A percentile compares a stretch with the other conserved stretches of the same genome.
Evolutionary conservation across 2,888 invertebrate genomes (phyloP).

Genomic region (Tenthredo distinguenda): DNA sequence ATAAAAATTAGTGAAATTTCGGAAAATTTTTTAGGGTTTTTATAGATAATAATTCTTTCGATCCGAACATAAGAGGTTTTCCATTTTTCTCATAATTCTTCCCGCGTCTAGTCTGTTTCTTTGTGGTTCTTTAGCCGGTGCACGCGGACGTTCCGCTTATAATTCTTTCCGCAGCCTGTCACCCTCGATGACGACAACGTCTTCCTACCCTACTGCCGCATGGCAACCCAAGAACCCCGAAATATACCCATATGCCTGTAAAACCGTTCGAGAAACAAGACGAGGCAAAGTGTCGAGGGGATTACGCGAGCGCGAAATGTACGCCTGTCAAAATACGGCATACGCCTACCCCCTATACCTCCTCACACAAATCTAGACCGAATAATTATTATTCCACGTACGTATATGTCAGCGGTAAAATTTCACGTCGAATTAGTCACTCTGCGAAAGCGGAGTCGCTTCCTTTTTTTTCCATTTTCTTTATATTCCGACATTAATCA

Average conservation of each 20-base stretch:
- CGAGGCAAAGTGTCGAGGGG: background rate
- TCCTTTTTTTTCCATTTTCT: background rate
- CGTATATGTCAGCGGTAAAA: background rate
- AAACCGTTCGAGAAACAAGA: background rate
- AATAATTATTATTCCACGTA: background rate
- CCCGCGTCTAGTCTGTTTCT: background rate
- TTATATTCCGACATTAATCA: no score
- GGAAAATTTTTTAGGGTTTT: background rate
- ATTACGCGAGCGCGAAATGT: background rate
- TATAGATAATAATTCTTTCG: background rate
- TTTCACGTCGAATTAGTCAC: background rate
- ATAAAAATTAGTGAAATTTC: background rate
- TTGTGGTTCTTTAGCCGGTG: background rate
- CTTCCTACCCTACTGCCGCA: background rate
- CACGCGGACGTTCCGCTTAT: background rate
- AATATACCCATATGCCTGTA: background rate
- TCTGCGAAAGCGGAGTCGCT: background rate
- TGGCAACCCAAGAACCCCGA: background rate
- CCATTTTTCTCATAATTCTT: background rate
- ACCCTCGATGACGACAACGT: slow-evolving; percentile 1
- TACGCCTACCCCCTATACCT: background rate
- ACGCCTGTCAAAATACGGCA: background rate
- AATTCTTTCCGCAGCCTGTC: background rate
- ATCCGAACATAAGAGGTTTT: background rate
- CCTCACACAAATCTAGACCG: background rate